Base-by-base conservation (phyloP, 2,888 invertebrate genomes). In the Cactoblastis cactorum region DNA sequence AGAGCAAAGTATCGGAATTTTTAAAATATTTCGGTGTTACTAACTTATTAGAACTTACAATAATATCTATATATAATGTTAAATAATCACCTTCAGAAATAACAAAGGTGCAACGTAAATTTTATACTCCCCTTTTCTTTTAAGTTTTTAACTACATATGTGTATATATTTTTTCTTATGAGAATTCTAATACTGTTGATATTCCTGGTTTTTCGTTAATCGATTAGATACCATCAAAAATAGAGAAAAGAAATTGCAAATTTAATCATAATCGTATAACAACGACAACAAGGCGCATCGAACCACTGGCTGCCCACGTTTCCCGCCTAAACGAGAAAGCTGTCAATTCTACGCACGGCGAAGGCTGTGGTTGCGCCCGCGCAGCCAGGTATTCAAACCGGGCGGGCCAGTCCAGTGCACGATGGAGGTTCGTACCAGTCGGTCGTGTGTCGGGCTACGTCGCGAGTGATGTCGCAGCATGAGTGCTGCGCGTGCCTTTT, bases 391-490 rank as follows among this genome's bases (percentile, higher is more conserved):
- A 69, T 66, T 65, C 63, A 68, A 73, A 77, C 72, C 69, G 70
- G 72, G 79, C 77, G 71, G 75, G 71, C 72, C 75, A 77, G 87
- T 87, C 72, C 77, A 87, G 87, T 87, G 73, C 79, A 83, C 83
- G 82, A 87, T 87, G 87, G 82, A 74, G 78, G 74, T 74, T 71
- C 59, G 80, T 72, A 73, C 70, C 74, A 83, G 67, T 60, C 78
- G 82, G 80, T 79, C 71, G 86, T 82, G 81, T 71, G 65, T 71
- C 64, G 70, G 68, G 70, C 70, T 62, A 62, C 61, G 65, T 61
- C 76, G 82, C 73, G 77, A 83, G 87, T 87, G 85, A 87, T 87
- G 87, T 79, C 80, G 87, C 83, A 86, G 82, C 83, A 88, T 87
- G 87, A 71, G 74, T 64, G 80, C 75, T 79, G 82, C 80, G 71